phyloP scores from a whole-genome alignment of 2,113 vertebrate species.

The Riparia riparia region DNA sequence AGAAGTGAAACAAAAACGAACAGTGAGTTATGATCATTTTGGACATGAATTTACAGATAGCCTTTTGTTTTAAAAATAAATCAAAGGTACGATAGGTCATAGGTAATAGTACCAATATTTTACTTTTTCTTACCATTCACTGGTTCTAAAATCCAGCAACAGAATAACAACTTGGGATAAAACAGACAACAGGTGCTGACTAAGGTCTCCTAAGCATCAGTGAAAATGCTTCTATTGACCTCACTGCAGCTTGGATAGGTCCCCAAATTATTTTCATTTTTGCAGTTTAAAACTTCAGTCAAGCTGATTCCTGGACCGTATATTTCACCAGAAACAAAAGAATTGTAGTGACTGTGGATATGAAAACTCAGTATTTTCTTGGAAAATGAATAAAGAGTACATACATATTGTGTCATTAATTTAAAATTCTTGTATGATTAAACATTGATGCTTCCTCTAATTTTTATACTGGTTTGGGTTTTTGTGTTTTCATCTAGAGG shows the following conservation, averaged over 20 bases:
- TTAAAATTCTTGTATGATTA: not conserved
- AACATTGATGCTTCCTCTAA: not conserved
- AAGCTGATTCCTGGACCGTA: not conserved
- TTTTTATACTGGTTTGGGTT: not conserved
- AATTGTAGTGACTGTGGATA: not conserved
- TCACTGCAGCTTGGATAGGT: not conserved
- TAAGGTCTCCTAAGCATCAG: not conserved
- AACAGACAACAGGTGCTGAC: not conserved
- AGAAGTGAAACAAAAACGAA: slow-evolving; percentile 17
- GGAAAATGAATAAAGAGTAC: not conserved
- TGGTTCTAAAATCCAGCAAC: not conserved
- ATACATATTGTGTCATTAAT: not conserved
- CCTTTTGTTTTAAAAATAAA: not conserved
- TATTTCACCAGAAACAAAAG: not conserved
- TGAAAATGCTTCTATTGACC: not conserved
- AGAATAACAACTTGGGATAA: not conserved
- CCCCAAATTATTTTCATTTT: not conserved
- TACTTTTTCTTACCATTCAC: not conserved
- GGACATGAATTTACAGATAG: not conserved
- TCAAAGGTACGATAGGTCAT: not conserved
- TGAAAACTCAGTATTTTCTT: not conserved
- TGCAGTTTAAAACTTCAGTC: not conserved
- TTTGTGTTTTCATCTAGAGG: not conserved
- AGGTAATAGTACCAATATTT: not conserved
- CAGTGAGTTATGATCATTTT: not conserved